Percentiles rank a stretch among this genome's conserved stretches.
These are phyloP conservation scores for Drosophila nr. fundita DNA, from an alignment of 2,888 invertebrate genomes.

Conservation along the genomic window DNA sequence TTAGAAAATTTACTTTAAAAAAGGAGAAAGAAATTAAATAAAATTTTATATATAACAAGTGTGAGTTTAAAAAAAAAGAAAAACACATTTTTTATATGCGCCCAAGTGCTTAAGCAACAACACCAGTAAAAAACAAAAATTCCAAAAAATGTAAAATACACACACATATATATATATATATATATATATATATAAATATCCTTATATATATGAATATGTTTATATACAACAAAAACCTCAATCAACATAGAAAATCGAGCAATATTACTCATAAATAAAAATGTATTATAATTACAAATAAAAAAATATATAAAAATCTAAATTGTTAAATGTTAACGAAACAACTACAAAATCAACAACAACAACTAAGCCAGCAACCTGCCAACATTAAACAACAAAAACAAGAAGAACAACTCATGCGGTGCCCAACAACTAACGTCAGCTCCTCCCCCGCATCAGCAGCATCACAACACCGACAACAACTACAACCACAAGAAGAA, in stretches of 20 bases:
- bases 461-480: constrained; percentile 13
- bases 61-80: constrained; percentile 22
- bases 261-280: constrained; percentile 65
- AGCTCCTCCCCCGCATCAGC: constrained; percentile 21
- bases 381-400: constrained; percentile 50
- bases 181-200: not conserved
- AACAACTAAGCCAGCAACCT: constrained; percentile 63
- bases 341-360: constrained; percentile 48
- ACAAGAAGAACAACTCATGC: constrained; percentile 60
- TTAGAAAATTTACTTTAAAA: constrained; percentile 71
- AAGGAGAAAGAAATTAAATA: constrained; percentile 13
- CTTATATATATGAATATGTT: not conserved
- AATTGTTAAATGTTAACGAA: constrained; percentile 71
- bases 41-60: constrained; percentile 36
- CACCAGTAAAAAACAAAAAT: constrained; percentile 16
- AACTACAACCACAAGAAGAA: not conserved
- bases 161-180: not conserved
- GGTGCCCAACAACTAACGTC: constrained; percentile 47
- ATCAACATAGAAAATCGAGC: constrained; percentile 67
- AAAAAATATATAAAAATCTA: constrained; percentile 37
- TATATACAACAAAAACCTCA: constrained; percentile 56
- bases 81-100: constrained; percentile 54
- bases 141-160: constrained; percentile 33
- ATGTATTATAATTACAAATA: constrained; percentile 11
- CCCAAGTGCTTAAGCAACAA: constrained; percentile 73